A percentile compares a stretch with the other conserved stretches of the same genome.
Evolutionary conservation across 2,797 vertebrate genomes (phyloP).

Genomic region (Dendrocincla tyrannina): DNA sequence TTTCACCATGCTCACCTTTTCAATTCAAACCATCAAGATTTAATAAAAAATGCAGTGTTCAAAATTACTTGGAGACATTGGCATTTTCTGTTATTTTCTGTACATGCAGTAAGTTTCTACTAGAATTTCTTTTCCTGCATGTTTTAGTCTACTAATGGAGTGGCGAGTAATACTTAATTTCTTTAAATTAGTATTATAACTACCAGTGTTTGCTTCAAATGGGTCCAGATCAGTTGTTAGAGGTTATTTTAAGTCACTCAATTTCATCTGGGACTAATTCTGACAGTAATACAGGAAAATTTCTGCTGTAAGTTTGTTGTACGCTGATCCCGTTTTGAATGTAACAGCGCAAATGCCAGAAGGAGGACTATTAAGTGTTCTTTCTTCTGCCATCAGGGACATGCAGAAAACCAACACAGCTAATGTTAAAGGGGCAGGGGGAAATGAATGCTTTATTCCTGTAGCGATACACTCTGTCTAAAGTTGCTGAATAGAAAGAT

Average conservation of each 20-base stretch:
- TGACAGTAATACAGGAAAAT: not conserved
- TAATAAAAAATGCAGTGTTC: not conserved
- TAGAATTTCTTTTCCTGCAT: not conserved
- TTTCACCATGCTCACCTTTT: not conserved
- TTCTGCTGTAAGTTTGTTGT: conserved; percentile 19
- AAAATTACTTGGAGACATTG: not conserved
- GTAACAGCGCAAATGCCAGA: not conserved
- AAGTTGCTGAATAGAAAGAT: not conserved
- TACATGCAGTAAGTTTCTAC: not conserved
- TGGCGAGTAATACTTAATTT: conserved; percentile 9
- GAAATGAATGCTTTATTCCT: not conserved
- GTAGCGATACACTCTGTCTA: rapidly evolving
- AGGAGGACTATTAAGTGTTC: conserved; percentile 20
- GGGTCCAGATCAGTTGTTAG: not conserved
- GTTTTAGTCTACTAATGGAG: not conserved
- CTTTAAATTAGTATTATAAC: not conserved
- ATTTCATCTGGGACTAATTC: conserved; percentile 25
- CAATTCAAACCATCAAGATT: not conserved
- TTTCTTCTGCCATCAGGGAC: not conserved
- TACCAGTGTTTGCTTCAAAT: not conserved
- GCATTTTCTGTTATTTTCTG: not conserved
- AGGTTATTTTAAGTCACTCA: conserved; percentile 19
- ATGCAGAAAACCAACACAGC: not conserved
- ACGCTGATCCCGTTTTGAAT: not conserved
- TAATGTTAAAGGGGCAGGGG: not conserved